Base-by-base conservation (phyloP, 2,797 vertebrate species). In the Tangara arthus region DNA sequence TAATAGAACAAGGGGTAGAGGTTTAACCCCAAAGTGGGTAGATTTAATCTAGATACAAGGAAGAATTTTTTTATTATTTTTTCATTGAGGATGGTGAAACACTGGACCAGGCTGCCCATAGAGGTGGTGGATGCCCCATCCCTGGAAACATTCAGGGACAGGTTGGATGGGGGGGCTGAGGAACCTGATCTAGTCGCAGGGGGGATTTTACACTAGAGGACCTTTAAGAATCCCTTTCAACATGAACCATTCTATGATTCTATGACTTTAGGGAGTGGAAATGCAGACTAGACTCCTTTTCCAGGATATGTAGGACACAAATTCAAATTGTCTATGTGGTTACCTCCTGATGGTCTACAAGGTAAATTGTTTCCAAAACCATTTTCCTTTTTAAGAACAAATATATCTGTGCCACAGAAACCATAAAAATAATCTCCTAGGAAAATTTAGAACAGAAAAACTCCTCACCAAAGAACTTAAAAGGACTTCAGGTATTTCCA, bases 241-340 rank as follows among this genome's bases (percentile, higher is more conserved):
- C 0, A 0, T 27, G 30, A 66, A 21, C 3, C 6, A 27, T 44
- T 42, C 18, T 20, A 27, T n/a, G 21, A 26, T 47, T 70, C 10
- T 66, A 12, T 1, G 1, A 20, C 3, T 87, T 63, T 41, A 34
- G 10, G 6, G 22, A 55, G 8, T 50, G 21, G 6, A 44, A 91
- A 73, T 32, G 5, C 7, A 73, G 5, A 21, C 34, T 47, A 56
- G 35, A 77, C 21, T 87, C 56, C 23, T 37, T 28, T 75, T 91
- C 35, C 22, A 41, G 52, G n/a, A 2, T 21, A 8, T 37, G 6
- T 15, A 46, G 60, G n/a, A 73, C 27, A 24, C 22, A 63, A 80
- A 73, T 6, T 64, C 17, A 20, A 41, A 26, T 8, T 41, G 8
- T 2, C 0, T 0, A 16, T 50, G 35, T 2, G 2, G 30, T 75